Conservation (phyloP, 1,140 invertebrate species). For the Lepidotrigona ventralis region DNA sequence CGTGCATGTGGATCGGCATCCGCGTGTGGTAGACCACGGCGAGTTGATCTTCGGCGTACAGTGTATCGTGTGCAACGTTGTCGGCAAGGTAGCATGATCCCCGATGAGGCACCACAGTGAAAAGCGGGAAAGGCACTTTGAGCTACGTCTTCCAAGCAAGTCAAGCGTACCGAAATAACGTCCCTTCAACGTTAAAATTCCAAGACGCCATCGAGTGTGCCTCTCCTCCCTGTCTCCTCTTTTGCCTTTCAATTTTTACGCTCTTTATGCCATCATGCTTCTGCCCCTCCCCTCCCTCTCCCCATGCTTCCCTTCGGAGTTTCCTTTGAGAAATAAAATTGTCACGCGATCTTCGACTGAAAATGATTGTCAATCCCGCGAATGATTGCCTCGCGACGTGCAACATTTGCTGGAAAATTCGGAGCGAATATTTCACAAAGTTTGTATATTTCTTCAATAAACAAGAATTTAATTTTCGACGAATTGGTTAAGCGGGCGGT, state of each 20-base stretch:
- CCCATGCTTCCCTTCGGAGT: too few species aligned
- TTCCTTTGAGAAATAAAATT: neutral
- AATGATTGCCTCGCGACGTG: too few species aligned
- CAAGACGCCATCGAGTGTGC: neutral
- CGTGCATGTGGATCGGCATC: slow-evolving; percentile 25
- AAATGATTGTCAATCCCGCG: neutral
- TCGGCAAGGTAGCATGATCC: slow-evolving; percentile 11
- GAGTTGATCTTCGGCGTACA: slow-evolving; percentile 45
- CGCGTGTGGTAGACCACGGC: neutral
- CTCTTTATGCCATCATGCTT: neutral
- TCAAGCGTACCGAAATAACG: slow-evolving; percentile 35
- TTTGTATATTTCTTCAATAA: too few species aligned
- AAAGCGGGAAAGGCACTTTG: slow-evolving; percentile 5
- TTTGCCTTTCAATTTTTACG: slow-evolving; percentile 20
- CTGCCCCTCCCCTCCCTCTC: too few species aligned
- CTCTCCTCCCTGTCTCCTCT: neutral
- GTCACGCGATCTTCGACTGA: neutral
- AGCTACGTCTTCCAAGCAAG: slow-evolving; percentile 22
- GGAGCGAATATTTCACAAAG: too few species aligned
- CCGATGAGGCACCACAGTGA: slow-evolving; percentile 24
- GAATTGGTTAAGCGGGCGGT: too few species aligned
- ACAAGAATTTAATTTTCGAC: too few species aligned
- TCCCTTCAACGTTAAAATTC: slow-evolving; percentile 30
- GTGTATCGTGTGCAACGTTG: slow-evolving; percentile 6
- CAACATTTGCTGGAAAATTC: too few species aligned